Conservation (phyloP, 2,113 vertebrate genomes). For the Falco punctatus region DNA sequence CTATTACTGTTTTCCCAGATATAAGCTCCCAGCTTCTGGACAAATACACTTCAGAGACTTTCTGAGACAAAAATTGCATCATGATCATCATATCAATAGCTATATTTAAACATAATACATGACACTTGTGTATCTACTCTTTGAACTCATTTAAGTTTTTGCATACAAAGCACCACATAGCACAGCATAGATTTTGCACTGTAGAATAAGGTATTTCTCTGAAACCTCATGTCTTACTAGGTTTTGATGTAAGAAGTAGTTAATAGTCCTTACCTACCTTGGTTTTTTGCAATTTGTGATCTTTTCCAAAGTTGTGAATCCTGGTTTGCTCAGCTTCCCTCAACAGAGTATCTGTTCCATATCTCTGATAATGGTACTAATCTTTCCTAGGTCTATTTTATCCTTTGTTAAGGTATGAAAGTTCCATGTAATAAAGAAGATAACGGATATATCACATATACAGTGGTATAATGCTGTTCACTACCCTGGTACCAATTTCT, state of each 20-base stretch:
- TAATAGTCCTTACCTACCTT: not conserved
- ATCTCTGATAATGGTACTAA: not conserved
- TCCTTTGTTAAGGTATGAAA: not conserved
- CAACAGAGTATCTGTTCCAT: not conserved
- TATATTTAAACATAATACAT: not conserved
- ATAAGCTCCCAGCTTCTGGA: not conserved
- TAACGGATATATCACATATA: fast-evolving
- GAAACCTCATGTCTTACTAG: not conserved
- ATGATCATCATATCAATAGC: not conserved
- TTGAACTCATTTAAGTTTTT: not conserved
- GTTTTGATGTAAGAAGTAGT: not conserved
- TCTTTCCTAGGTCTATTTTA: not conserved
- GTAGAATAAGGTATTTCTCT: not conserved
- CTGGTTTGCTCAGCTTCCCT: not conserved
- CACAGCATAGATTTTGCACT: not conserved
- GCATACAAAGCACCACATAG: not conserved
- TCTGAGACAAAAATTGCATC: not conserved
- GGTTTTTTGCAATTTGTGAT: not conserved
- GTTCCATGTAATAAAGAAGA: not conserved
- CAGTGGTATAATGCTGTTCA: not conserved
- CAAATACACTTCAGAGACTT: not conserved
- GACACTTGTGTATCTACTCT: not conserved
- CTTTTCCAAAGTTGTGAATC: not conserved
- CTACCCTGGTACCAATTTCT: not conserved
- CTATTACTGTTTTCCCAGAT: not conserved